Percentiles rank a stretch among this genome's conserved stretches.
phyloP scores from a whole-genome alignment of 1,140 invertebrate genomes.

The Anastrepha ludens region DNA sequence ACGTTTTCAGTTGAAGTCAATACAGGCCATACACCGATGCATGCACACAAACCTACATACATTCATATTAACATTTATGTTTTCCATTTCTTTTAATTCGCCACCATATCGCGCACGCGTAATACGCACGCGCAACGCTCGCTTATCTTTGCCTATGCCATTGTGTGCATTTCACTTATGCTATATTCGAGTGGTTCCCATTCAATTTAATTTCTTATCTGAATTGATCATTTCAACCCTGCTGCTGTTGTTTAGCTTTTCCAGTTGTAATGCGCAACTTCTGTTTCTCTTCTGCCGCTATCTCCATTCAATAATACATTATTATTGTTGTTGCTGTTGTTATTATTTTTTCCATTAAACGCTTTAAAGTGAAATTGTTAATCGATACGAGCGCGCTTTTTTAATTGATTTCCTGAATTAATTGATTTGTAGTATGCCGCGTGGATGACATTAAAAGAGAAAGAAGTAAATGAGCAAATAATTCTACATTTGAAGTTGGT shows the following conservation, averaged over 20 bases:
- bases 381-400: conserved; percentile 15
- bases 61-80: not conserved
- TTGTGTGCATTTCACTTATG: not conserved
- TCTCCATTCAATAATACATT: not conserved
- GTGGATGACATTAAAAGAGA: no score
- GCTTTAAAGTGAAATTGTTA: conserved; percentile 40
- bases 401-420: conserved; percentile 33
- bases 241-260: not conserved
- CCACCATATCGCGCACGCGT: conserved; percentile 37
- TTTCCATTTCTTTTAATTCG: not conserved
- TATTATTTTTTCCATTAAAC: conserved; percentile 25
- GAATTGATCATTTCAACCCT: conserved; percentile 18
- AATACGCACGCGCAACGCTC: not conserved
- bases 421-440: conserved; percentile 19
- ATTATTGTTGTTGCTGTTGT: not conserved
- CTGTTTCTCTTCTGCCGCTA: not conserved
- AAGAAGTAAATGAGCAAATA: not conserved
- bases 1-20: not conserved
- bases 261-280: not conserved
- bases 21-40: no score
- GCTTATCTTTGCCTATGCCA: not conserved
- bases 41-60: not conserved
- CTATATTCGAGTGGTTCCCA: not conserved
- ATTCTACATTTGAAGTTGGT: not conserved
- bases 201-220: conserved; percentile 53